Evolutionary conservation across 2,888 invertebrate species (phyloP).

Genomic region (Eumacrocentrus americanus): DNA sequence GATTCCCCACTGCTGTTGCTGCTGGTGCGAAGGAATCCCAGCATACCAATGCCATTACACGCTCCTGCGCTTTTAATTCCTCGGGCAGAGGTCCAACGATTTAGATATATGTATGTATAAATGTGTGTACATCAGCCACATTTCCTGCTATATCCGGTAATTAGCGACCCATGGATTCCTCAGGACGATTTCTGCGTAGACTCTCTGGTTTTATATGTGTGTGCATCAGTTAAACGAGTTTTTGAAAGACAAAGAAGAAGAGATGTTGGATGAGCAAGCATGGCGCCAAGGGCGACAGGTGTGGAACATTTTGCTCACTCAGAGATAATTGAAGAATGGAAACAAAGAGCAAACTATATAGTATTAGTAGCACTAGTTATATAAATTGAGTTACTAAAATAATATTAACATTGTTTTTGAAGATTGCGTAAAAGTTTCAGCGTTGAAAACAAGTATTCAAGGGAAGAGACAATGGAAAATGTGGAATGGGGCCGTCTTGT

Average conservation of each 20-base stretch:
- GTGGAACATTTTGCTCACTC: neutral
- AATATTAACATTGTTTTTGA: neutral
- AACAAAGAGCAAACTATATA: too few relatives aligned
- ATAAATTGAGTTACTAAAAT: neutral
- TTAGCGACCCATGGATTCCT: conserved; percentile 27
- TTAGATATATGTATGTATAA: too few relatives aligned
- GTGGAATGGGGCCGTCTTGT: conserved; percentile 10
- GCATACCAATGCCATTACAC: conserved; percentile 29
- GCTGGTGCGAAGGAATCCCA: conserved; percentile 20
- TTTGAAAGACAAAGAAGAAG: neutral
- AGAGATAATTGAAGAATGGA: conserved; percentile 16
- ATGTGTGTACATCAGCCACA: too few relatives aligned
- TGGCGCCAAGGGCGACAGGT: conserved; percentile 18
- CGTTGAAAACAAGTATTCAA: neutral
- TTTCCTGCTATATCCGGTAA: conserved; percentile 29
- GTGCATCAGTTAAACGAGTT: conserved; percentile 6
- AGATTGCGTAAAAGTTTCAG: neutral
- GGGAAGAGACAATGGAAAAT: conserved; percentile 6
- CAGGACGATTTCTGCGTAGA: conserved; percentile 18
- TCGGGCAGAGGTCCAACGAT: conserved; percentile 26
- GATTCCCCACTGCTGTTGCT: conserved; percentile 4
- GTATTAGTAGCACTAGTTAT: too few relatives aligned
- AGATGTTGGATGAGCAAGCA: neutral
- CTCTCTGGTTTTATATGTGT: too few relatives aligned
- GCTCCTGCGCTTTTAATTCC: conserved; percentile 29